phyloP scores from a whole-genome alignment of 1,140 invertebrate genomes.

The Brachystomella parvula region DNA sequence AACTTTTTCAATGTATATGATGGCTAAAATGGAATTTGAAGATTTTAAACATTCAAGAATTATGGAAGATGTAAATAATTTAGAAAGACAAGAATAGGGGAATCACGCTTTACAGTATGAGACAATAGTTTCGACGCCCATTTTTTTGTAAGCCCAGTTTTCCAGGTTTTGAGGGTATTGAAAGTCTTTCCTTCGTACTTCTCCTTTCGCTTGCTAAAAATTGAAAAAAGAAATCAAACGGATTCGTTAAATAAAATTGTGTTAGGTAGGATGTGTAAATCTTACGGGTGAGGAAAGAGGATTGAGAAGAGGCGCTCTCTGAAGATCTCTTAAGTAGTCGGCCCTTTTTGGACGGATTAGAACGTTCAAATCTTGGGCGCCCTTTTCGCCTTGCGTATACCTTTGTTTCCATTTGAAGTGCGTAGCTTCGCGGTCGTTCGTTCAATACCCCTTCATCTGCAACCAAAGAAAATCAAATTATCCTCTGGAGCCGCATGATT shows the following conservation, averaged over 20 bases:
- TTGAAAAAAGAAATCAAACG: neutral
- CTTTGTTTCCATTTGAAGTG: conserved; percentile 42
- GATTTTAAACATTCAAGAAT: too few species aligned
- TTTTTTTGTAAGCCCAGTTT: too few species aligned
- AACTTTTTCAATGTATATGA: too few species aligned
- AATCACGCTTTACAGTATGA: too few species aligned
- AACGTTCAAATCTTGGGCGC: neutral
- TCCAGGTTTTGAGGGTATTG: too few species aligned
- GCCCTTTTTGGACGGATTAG: neutral
- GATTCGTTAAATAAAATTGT: neutral
- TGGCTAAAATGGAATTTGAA: too few species aligned
- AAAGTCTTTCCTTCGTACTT: neutral
- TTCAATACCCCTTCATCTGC: conserved; percentile 48
- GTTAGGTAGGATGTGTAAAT: too few species aligned
- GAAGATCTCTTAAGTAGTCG: neutral
- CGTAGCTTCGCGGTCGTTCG: conserved; percentile 51
- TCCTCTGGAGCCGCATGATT: conserved; percentile 5
- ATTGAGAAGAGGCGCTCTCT: conserved; percentile 2
- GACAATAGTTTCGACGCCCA: too few species aligned
- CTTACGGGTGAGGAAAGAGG: neutral
- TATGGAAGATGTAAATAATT: too few species aligned
- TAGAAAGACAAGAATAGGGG: too few species aligned
- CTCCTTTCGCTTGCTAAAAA: neutral
- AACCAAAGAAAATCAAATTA: conserved; percentile 5
- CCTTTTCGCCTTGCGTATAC: conserved; percentile 16